Conservation (phyloP, 2,888 invertebrate genomes). For the Glyphotaelius pellucidus region DNA sequence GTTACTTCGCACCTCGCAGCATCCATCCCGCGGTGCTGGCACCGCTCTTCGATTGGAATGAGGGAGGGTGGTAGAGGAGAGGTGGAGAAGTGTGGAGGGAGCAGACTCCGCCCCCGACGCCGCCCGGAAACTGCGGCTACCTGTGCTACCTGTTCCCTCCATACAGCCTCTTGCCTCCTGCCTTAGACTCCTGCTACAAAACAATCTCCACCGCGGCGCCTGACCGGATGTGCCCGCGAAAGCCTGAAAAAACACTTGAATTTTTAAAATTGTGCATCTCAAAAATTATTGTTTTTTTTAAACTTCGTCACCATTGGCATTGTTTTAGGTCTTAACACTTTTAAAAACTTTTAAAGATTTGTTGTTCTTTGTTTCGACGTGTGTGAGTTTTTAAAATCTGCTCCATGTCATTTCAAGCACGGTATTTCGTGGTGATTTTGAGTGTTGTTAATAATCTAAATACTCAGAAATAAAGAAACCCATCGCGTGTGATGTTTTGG, state of each 20-base stretch:
- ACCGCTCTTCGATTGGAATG: not conserved
- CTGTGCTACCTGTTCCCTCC: conserved; percentile 54
- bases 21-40: conserved; percentile 32
- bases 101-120: conserved; percentile 39
- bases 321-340: not conserved
- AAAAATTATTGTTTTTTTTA: not conserved
- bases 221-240: conserved; percentile 45
- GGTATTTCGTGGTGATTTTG: not conserved
- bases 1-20: not conserved
- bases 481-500: not conserved
- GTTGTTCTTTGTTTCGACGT: not conserved
- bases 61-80: not conserved
- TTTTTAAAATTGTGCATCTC: not conserved
- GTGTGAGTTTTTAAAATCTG: not conserved
- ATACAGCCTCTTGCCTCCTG: conserved; percentile 17
- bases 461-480: not conserved
- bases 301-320: not conserved
- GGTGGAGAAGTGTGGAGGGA: conserved; percentile 34
- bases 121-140: conserved; percentile 51
- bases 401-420: not conserved
- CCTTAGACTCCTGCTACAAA: not conserved
- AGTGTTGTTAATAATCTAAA: not conserved
- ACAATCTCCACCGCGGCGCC: conserved; percentile 45
- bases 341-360: not conserved
- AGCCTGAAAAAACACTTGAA: not conserved